Base-by-base conservation (phyloP, 2,113 vertebrate species). In the Himantopus leucocephalus region DNA sequence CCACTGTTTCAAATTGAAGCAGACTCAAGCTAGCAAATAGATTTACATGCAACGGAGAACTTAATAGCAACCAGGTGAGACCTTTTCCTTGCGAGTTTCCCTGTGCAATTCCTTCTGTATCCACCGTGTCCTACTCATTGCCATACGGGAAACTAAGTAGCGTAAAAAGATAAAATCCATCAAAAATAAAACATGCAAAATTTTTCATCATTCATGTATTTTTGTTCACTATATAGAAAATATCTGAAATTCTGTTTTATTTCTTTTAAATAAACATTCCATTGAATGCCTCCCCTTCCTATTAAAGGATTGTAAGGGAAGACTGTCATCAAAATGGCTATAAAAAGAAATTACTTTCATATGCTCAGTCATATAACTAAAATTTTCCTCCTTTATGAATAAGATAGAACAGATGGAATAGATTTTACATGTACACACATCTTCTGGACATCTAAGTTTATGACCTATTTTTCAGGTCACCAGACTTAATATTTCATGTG, bases 381-480 rank as follows among this genome's bases (percentile, higher is more conserved):
- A 78, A 60, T 52, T 64, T 48, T 88, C 37, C 66, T 90, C 52
- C 41, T 66, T 48, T 32, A 1, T 34, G 20, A 72, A 47, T 20
- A 56, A 78, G 24, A 84, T 26, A 60, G 81, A 91, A 59, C 24
- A 95, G 24, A 87, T 45, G 48, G 52, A 88, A 74, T 5, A 77
- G 50, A 80, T 91, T 77, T 92, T 50, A 32, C 75, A 73, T 5
- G 12, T 29, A 53, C 12, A n/a, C n/a, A 43, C n/a, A 53, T 53
- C 67, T 71, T 53, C 66, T 79, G 63, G 81, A 76, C 63, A 39
- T 72, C 41, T 34, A 34, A 64, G 35, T 26, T 27, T 34, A 35
- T 8, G 20, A 66, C 45, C 41, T 62, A 16, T n/a, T 87, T 90
- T 77, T 88, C 80, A 95, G 88, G 76, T 94, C 80, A 87, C 22